Conservation (phyloP, 1,140 invertebrate genomes). For the Pantala flavescens region DNA sequence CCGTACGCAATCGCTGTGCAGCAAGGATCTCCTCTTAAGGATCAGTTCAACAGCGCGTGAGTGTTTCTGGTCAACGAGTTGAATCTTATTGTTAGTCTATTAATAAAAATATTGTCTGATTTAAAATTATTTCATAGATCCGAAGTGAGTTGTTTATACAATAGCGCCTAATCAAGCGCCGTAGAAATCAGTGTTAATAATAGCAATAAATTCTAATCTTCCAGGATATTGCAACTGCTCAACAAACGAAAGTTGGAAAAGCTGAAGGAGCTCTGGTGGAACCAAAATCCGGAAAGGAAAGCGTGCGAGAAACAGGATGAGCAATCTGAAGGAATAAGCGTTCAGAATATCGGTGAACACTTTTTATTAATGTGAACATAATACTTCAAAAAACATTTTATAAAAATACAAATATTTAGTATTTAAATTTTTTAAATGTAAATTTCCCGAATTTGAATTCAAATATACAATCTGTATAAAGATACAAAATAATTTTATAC, state of each 20-base stretch:
- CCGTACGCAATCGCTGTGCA: slow-evolving; percentile 94
- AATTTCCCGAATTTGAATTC: too few species aligned
- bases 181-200: too few species aligned
- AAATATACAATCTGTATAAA: too few species aligned
- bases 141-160: not conserved
- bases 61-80: slow-evolving; percentile 30
- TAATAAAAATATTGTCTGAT: not conserved
- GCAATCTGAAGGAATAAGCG: slow-evolving; percentile 91
- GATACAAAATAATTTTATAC: too few species aligned
- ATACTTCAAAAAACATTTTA: too few species aligned
- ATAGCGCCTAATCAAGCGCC: too few species aligned
- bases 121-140: not conserved
- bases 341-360: slow-evolving; percentile 75
- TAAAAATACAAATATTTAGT: too few species aligned
- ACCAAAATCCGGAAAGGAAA: slow-evolving; percentile 62
- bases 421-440: too few species aligned
- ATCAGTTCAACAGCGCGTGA: slow-evolving; percentile 84
- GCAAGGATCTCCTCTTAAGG: slow-evolving; percentile 84
- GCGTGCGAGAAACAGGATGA: slow-evolving; percentile 79
- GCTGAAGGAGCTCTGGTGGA: slow-evolving; percentile 94
- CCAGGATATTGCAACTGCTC: slow-evolving; percentile 79
- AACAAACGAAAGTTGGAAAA: slow-evolving; percentile 88
- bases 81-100: too few species aligned
- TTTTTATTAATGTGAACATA: not conserved
- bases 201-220: slow-evolving; percentile 19